Evolutionary conservation across 2,797 vertebrate species (phyloP).

Genomic region (Arnoldichthys spilopterus): DNA sequence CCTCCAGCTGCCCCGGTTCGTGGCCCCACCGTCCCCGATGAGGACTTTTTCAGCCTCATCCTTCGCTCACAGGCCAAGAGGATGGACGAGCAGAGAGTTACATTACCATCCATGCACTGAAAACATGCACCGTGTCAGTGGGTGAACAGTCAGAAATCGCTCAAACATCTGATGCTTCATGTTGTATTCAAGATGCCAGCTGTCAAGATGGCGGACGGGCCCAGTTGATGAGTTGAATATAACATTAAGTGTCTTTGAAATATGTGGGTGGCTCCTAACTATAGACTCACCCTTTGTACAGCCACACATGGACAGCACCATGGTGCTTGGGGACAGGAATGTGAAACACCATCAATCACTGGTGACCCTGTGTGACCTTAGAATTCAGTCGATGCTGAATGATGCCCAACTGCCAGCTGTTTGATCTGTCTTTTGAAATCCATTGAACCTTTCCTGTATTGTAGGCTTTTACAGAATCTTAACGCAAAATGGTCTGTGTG

Average conservation of each 20-base stretch:
- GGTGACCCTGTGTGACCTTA: background rate
- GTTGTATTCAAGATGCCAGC: background rate
- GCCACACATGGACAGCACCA: background rate
- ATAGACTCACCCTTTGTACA: background rate
- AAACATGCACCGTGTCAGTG: background rate
- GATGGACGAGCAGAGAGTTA: slow-evolving; percentile 95
- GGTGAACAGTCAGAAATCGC: background rate
- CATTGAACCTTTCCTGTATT: background rate
- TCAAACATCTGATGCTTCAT: background rate
- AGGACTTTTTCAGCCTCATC: slow-evolving; percentile 98
- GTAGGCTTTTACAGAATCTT: background rate
- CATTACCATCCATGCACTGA: slow-evolving; percentile 76
- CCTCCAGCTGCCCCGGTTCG: slow-evolving; percentile 83
- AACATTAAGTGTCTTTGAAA: too few relatives aligned
- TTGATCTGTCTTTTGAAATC: background rate
- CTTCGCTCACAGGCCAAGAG: slow-evolving; percentile 94
- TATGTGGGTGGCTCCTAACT: background rate
- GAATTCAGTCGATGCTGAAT: background rate
- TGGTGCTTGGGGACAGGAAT: background rate
- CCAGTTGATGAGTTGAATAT: too few relatives aligned
- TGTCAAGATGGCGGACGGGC: background rate
- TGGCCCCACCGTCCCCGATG: slow-evolving; percentile 92
- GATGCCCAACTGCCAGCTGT: background rate
- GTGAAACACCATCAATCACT: background rate
- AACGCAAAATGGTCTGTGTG: background rate